Evolutionary conservation across 2,113 vertebrate species (phyloP).

Genomic region (Sceloporus undulatus): DNA sequence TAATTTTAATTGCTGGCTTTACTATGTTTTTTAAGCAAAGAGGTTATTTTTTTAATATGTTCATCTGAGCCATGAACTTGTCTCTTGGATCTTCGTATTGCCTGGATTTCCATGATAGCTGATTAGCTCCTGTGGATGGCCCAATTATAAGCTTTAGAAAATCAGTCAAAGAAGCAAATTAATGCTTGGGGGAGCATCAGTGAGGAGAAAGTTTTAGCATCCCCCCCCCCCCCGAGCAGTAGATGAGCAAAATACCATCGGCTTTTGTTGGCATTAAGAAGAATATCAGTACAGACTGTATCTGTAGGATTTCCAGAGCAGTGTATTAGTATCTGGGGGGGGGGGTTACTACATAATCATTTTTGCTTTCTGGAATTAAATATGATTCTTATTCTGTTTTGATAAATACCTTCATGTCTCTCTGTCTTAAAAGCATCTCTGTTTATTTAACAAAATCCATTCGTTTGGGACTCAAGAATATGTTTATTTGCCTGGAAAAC

Average conservation of each 20-base stretch:
- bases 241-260: constrained; percentile 21
- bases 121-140: constrained; percentile 53
- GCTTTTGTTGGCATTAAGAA: constrained; percentile 22
- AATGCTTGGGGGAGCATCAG: constrained; percentile 36
- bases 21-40: constrained; percentile 4
- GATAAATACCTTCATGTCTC: constrained; percentile 10
- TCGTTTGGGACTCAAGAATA: constrained; percentile 32
- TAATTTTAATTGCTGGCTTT: constrained; percentile 46
- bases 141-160: constrained; percentile 62
- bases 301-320: not conserved
- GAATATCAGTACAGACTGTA: not conserved
- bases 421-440: not conserved
- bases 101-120: constrained; percentile 49
- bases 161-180: constrained; percentile 53
- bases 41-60: constrained; percentile 29
- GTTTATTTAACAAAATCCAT: constrained; percentile 43
- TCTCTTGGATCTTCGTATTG: constrained; percentile 55
- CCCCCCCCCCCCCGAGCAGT: not conserved
- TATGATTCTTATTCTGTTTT: constrained; percentile 19
- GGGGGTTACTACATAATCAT: not conserved
- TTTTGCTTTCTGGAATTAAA: constrained; percentile 9
- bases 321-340: accelerated
- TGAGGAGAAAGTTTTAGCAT: constrained; percentile 39
- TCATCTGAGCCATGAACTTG: constrained; percentile 42
- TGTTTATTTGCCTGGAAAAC: constrained; percentile 35